Base-by-base conservation (phyloP, 2,797 vertebrate genomes). In the Pelobates cultripes region DNA sequence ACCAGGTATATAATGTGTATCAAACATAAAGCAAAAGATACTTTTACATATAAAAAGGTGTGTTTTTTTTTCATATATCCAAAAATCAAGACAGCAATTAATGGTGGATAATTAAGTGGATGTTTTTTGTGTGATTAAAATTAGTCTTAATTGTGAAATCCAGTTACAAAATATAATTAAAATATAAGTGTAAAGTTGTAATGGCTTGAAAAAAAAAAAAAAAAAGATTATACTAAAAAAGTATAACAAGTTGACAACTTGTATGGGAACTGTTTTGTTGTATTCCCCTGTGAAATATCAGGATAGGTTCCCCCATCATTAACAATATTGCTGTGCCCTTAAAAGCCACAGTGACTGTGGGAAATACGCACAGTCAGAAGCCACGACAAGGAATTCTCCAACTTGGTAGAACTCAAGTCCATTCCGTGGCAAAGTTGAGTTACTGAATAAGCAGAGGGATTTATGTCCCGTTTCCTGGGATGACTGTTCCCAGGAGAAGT, bases 91-190 rank as follows among this genome's bases (percentile, higher is more conserved):
- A 78, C 55, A 43, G 78, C 12, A 63, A 84, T 84, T 68, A 73
- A 80, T 61, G 79, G 70, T 81, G 71, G 79, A 81, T 57, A 64
- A 77, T 77, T 67, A 77, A 41, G 78, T 80, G 78, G 79, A 78
- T 86, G 84, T 84, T 77, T 51, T 72, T 43, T 42, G 80, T 77
- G 75, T 73, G 70, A 81, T 85, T 71, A 79, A 81, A 74, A 79
- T 87, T 78, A 47, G 73, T 81, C 76, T 82, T 71, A 55, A 86
- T 84, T 75, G 86, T 78, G 85, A 85, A 86, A 84, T 86, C 85
- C 82, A 75, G 61, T 73, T 74, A 86, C 84, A 70, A 44, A 73
- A 28, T 40, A 17, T 3, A 85, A 80, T 57, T 83, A 86, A 79
- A 68, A 85, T 73, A 28, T 70, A 81, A 57, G 67, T 85, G 83